Conservation (phyloP, 2,888 invertebrate species). For the Archips xylosteana region DNA sequence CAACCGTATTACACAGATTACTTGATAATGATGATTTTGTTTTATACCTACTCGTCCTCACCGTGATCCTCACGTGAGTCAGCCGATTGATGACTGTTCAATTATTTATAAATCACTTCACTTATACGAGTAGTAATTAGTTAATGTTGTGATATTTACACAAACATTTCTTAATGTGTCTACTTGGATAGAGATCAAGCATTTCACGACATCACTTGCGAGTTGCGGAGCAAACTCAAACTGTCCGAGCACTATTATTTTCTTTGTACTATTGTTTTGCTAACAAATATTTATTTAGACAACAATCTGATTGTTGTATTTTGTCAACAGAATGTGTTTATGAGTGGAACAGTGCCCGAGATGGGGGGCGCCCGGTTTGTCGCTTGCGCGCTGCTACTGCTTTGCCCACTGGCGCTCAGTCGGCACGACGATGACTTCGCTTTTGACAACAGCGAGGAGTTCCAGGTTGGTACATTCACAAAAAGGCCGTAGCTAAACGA, state of each 20-base stretch:
- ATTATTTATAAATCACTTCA: slow-evolving; percentile 1
- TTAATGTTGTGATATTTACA: neutral
- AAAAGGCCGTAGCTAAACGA: neutral
- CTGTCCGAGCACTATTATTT: neutral
- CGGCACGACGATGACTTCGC: slow-evolving; percentile 82
- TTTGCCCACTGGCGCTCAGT: slow-evolving; percentile 76
- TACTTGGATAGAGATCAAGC: no score
- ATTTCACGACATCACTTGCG: neutral
- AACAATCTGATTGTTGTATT: slow-evolving; percentile 24
- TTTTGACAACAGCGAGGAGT: slow-evolving; percentile 80
- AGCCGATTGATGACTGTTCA: no score
- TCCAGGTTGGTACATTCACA: slow-evolving; percentile 65
- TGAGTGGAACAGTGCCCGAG: slow-evolving; percentile 62
- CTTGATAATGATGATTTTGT: no score
- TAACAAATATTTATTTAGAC: neutral
- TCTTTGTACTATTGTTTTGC: neutral
- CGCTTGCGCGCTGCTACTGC: slow-evolving; percentile 71
- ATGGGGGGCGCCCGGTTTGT: slow-evolving; percentile 71
- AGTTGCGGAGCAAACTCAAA: neutral
- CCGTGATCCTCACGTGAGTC: no score
- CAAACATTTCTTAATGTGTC: no score
- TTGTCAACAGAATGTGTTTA: slow-evolving; percentile 78
- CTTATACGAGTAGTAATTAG: neutral
- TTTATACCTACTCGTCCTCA: no score
- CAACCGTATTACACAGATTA: no score